phyloP scores from a whole-genome alignment of 2,888 invertebrate genomes.

The Desoria tigrina region DNA sequence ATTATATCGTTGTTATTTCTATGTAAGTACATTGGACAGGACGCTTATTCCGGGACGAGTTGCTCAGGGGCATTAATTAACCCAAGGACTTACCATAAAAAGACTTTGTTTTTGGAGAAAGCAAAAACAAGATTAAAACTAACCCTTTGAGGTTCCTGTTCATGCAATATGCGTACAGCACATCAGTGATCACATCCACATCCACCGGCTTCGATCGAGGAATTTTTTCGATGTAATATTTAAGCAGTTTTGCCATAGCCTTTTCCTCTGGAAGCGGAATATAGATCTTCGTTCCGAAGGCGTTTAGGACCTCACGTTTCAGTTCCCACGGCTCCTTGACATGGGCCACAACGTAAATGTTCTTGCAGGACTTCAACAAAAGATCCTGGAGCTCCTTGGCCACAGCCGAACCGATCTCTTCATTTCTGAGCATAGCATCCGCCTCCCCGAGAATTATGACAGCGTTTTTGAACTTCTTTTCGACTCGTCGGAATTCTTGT shows the following conservation, averaged over 20 bases:
- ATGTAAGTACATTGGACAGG: too few species aligned
- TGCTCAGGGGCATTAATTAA: too few species aligned
- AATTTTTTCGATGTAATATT: not conserved
- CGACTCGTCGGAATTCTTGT: not conserved
- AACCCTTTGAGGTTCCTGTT: too few species aligned
- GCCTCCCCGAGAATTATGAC: not conserved
- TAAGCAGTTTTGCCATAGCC: not conserved
- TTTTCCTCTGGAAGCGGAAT: slow-evolving; percentile 1
- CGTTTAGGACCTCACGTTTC: not conserved
- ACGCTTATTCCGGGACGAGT: too few species aligned
- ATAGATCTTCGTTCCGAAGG: slow-evolving; percentile 7
- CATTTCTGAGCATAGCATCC: not conserved
- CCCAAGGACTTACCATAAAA: too few species aligned
- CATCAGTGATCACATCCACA: too few species aligned
- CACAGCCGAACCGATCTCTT: not conserved
- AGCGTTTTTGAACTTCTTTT: not conserved
- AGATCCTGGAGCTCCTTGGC: not conserved
- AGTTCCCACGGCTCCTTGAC: slow-evolving; percentile 1
- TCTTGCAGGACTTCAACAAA: not conserved
- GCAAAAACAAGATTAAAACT: too few species aligned
- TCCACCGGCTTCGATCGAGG: too few species aligned
- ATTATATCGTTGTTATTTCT: too few species aligned
- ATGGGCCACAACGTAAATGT: not conserved
- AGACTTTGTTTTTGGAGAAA: too few species aligned
- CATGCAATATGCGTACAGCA: too few species aligned